These are phyloP conservation scores for Chelmon rostratus DNA, from an alignment of 2,797 vertebrate genomes.

Conservation along the genomic window DNA sequence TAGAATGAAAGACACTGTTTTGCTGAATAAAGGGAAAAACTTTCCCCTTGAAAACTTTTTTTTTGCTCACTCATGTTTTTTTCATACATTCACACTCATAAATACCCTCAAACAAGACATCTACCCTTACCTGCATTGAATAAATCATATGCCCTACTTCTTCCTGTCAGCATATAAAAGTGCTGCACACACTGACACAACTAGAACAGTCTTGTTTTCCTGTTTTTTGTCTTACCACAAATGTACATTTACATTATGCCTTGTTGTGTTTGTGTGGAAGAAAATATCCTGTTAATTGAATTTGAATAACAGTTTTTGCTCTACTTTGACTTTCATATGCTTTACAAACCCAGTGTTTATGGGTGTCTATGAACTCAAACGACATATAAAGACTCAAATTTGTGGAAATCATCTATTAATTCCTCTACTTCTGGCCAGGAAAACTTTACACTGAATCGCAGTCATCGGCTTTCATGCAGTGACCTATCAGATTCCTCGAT, in stretches of 20 bases:
- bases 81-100: not conserved
- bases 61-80: not conserved
- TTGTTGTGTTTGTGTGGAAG: not conserved
- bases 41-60: not conserved
- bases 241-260: not conserved
- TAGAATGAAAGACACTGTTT: not conserved
- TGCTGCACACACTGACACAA: not conserved
- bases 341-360: not conserved
- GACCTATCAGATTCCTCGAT: not conserved
- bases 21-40: not conserved
- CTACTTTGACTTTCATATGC: not conserved
- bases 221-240: not conserved
- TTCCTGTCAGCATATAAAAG: not conserved
- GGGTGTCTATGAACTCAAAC: not conserved
- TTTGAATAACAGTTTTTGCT: no score
- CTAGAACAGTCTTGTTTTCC: not conserved
- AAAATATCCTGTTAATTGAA: not conserved
- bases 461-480: no score
- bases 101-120: not conserved
- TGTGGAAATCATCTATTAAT: not conserved
- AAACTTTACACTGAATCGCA: not conserved
- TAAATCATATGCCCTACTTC: not conserved
- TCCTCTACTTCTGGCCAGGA: not conserved
- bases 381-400: not conserved
- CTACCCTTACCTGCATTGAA: not conserved